Percentiles rank a stretch among this genome's conserved stretches.
phyloP scores from a whole-genome alignment of 2,888 invertebrate species.

The Drosophila macrospina region DNA sequence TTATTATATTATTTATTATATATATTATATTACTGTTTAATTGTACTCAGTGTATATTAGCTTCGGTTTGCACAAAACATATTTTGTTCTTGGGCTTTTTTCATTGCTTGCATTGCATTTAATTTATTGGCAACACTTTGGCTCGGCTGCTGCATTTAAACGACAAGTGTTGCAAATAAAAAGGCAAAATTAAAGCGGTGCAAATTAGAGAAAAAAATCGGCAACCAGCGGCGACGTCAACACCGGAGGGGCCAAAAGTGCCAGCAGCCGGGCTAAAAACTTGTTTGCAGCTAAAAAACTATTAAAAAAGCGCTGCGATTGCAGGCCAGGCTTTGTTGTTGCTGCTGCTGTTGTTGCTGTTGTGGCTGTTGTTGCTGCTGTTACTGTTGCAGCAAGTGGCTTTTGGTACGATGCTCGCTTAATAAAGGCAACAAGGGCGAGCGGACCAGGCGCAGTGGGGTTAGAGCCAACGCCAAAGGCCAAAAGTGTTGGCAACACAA shows the following conservation, averaged over 20 bases:
- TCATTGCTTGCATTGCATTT: slow-evolving; percentile 58
- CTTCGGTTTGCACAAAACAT: slow-evolving; percentile 12
- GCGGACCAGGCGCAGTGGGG: slow-evolving; percentile 52
- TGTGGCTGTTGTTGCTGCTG: slow-evolving; percentile 48
- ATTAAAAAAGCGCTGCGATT: slow-evolving; percentile 69
- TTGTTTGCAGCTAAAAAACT: slow-evolving; percentile 69
- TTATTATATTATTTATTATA: not conserved
- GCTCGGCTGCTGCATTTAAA: slow-evolving; percentile 72
- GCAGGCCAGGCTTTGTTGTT: slow-evolving; percentile 59
- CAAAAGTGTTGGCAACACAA: slow-evolving; percentile 79
- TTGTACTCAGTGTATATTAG: slow-evolving; percentile 29
- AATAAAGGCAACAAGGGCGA: slow-evolving; percentile 70
- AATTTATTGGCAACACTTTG: slow-evolving; percentile 80
- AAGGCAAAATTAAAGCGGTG: slow-evolving; percentile 79
- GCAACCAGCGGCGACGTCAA: slow-evolving; percentile 65
- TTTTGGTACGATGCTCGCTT: slow-evolving; percentile 66
- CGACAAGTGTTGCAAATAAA: slow-evolving; percentile 82
- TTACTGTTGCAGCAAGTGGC: slow-evolving; percentile 63
- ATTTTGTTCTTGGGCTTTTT: slow-evolving; percentile 14
- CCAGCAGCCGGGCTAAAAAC: slow-evolving; percentile 52
- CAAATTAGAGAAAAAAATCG: slow-evolving; percentile 69
- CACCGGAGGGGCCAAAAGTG: slow-evolving; percentile 57
- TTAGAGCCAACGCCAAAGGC: slow-evolving; percentile 77
- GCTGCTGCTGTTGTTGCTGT: slow-evolving; percentile 35
- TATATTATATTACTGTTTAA: not conserved